Base-by-base conservation (phyloP, 2,888 invertebrate species). In the Neelides folsomi region DNA sequence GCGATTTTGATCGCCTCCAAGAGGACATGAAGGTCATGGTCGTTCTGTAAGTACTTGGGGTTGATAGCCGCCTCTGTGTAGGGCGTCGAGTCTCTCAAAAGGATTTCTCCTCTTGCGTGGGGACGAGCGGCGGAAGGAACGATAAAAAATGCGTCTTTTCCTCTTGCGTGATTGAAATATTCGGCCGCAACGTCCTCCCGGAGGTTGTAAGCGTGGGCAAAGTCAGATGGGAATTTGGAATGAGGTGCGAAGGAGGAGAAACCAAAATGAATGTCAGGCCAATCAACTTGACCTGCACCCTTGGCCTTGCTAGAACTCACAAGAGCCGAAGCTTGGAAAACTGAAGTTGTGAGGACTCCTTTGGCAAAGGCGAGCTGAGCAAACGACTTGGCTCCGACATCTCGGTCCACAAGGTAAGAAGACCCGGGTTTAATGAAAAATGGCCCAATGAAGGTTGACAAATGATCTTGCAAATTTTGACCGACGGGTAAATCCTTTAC, bases 401-500 rank as follows among this genome's bases (percentile, higher is more conserved):
- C 60, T 3, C 58, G 39, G 10, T 55, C 56, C 1, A 47, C 18
- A 7, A 55, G 13, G 15, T 47, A 47, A 2, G 58, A 51, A 1
- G 37, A 2, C 4, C 49, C 44, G 27, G 53, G 45, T 2, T 58
- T 38, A 9, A 58, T 54, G 27, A 60, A 51, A 37, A 60, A 54
- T 2, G 60, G 60, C 3, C 60, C 60, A 1, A 58, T 40, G 42
- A 52, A 54, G 1, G 54, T 54, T 13, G 36, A 45, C 4, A 60
- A 53, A 36, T 58, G 58, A 39, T 58, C 60, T 46, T 58, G 58
- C 18, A 59, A 44, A 50, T 62, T 62, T 19, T 43, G 36, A 6
- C 62, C 62, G 18, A 62, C 62, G n/a, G 55, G 52, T 47, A 57
- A 44, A 52, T 62, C 55, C 2, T 56, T 51, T 16, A 58, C 39